A percentile compares a stretch with the other conserved stretches of the same genome.
Evolutionary conservation across 2,888 invertebrate species (phyloP).

Genomic region (Agrotis segetum): DNA sequence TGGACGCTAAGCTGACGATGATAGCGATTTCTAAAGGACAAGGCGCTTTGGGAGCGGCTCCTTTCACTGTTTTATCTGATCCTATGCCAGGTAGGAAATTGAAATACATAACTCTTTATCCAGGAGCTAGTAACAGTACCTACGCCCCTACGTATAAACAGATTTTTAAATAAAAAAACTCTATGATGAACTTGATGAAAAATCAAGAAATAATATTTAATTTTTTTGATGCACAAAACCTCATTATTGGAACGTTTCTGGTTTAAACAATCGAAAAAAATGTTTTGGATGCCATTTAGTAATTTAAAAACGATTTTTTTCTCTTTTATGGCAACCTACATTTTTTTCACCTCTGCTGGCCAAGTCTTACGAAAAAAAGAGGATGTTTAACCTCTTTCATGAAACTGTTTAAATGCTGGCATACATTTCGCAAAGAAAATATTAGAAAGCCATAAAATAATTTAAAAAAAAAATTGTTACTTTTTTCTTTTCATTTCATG

Average conservation of each 20-base stretch:
- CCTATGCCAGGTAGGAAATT: constrained; percentile 75
- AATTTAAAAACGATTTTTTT: background rate
- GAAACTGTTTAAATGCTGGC: background rate
- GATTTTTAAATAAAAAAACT: no score
- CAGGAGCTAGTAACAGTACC: background rate
- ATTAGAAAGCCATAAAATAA: no score
- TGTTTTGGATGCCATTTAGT: background rate
- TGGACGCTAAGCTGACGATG: constrained; percentile 77
- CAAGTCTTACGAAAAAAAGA: background rate
- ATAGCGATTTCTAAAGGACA: constrained; percentile 79
- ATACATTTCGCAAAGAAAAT: background rate
- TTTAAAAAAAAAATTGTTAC: background rate
- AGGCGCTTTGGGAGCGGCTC: constrained; percentile 82
- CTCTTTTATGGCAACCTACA: background rate
- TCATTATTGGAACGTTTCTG: background rate
- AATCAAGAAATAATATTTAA: no score
- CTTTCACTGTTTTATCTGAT: constrained; percentile 81
- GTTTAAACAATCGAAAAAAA: background rate
- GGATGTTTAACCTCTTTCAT: background rate
- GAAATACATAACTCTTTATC: background rate
- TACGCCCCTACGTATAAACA: no score
- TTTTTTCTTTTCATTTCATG: background rate
- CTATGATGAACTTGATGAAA: no score
- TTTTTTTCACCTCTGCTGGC: background rate
- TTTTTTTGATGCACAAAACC: background rate